Conservation (phyloP, 2,113 vertebrate genomes). For the Tachysurus fulvidraco region DNA sequence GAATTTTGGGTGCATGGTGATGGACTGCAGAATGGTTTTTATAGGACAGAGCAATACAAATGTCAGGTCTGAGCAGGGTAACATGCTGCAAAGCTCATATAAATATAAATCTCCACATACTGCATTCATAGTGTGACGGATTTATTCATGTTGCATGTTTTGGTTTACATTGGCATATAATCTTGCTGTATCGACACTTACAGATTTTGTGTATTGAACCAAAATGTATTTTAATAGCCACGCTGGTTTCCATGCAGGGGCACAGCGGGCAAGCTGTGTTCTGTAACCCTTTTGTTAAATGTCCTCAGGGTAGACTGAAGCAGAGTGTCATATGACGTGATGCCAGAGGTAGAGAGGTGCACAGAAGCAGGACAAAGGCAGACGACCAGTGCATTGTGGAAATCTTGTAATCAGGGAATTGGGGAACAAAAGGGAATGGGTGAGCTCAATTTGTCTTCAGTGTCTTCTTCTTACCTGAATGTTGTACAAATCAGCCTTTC, state of each 20-base stretch:
- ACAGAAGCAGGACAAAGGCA: constrained; percentile 26
- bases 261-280: constrained; percentile 22
- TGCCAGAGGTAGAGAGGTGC: constrained; percentile 34
- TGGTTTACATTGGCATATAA: constrained; percentile 21
- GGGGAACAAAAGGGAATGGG: constrained; percentile 5
- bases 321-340: constrained; percentile 29
- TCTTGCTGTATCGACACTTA: constrained; percentile 22
- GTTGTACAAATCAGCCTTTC: constrained; percentile 40
- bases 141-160: constrained; percentile 43
- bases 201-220: constrained; percentile 46
- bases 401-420: constrained; percentile 5
- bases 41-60: constrained; percentile 23
- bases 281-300: constrained; percentile 27
- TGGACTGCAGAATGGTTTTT: constrained; percentile 41
- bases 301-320: constrained; percentile 21
- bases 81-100: background rate
- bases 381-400: constrained; percentile 46
- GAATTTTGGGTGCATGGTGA: constrained; percentile 48
- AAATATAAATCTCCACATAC: constrained; percentile 14
- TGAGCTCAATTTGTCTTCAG: constrained; percentile 35
- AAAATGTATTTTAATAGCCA: constrained; percentile 34
- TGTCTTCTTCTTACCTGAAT: constrained; percentile 31
- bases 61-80: constrained; percentile 11
- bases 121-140: constrained; percentile 41
- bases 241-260: constrained; percentile 9